A percentile compares a stretch with the other conserved stretches of the same genome.
These are phyloP conservation scores for Iphiclides podalirius DNA, from an alignment of 2,888 invertebrate genomes.

Conservation along the genomic window DNA sequence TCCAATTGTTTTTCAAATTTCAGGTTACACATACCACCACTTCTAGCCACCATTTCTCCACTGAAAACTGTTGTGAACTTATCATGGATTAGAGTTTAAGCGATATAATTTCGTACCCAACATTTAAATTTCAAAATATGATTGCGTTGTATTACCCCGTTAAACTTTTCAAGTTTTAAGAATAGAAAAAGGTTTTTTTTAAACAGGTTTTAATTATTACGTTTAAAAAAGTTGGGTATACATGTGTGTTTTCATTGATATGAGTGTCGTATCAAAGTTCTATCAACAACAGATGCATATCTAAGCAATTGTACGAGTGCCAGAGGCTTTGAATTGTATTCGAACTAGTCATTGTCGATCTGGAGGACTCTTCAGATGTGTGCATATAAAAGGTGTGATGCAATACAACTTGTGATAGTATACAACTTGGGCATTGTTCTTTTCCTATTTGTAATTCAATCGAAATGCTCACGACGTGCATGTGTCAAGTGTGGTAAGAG, in stretches of 20 bases:
- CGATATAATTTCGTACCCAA: no score
- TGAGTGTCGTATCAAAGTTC: neutral
- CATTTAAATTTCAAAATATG: no score
- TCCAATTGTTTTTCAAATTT: no score
- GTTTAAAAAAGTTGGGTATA: no score
- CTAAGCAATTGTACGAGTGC: constrained; percentile 9
- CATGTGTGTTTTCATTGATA: neutral
- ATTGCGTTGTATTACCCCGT: no score
- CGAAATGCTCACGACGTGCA: constrained; percentile 56
- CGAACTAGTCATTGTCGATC: neutral
- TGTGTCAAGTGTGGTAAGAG: constrained; percentile 57
- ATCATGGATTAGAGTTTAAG: no score
- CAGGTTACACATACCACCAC: no score
- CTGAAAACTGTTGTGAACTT: no score
- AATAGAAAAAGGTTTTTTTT: no score
- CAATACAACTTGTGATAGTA: constrained; percentile 41
- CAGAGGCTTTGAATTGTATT: constrained; percentile 10
- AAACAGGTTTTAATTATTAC: no score
- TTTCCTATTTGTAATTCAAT: constrained; percentile 63
- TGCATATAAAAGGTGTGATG: constrained; percentile 43
- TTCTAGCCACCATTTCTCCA: no score
- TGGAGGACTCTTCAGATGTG: constrained; percentile 20
- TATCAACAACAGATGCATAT: constrained; percentile 2
- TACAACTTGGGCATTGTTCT: constrained; percentile 49
- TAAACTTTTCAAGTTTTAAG: no score